Evolutionary conservation across 92 coral and sea anemone genomes (phyloP), one percentile per base, ranked within the genome.

Genomic region (Pocillopora meandrina): DNA sequence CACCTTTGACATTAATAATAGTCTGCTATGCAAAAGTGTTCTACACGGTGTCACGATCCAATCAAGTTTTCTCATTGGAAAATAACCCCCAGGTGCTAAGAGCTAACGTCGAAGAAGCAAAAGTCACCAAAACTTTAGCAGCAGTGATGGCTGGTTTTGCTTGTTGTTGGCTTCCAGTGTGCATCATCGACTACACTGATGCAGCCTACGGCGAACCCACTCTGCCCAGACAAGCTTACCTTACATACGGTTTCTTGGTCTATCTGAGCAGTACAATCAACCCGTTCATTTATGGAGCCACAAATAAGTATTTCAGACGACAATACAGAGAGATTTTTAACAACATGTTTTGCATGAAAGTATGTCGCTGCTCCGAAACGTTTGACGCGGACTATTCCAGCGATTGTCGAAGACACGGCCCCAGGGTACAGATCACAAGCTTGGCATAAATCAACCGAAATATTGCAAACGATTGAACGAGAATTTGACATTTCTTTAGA

Each of bases 91-190:
- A 83, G 63, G 86, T 72, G 21, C 95, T 93, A 35, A 89, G 93
- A 35, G 84, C 92, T 56, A 86, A 92, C 67, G 88, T 92, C 58
- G 93, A 92, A 87, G 95, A 92, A 84, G 89, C 93, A 31, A 92
- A 87, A 84, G 89, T 90, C 56, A 92, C 95, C 47, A 90, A 92
- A 77, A 92, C 95, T 20, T 82, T 92, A 18, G 93, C 88, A 21
- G 87, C 82, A 35, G 95, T 91, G 5, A 88, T 93, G 80, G 85
- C 85, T 36, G 97, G 97, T 2, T 93, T 91, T 74, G 79, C 93
- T 21, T 65, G 84, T 23, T 93, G 97, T 56, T 93, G 97, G 97
- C 88, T 93, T 80, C 97, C 97, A 10, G 95, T 93, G 16, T 83
- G 91, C 65, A 83, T 91, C 34, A 93, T 93, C 70, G 97, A 93